These are phyloP conservation scores for Oikopleura vanhoeffeni DNA, from an alignment of 23 tunicate genomes.

Conservation along the genomic window DNA sequence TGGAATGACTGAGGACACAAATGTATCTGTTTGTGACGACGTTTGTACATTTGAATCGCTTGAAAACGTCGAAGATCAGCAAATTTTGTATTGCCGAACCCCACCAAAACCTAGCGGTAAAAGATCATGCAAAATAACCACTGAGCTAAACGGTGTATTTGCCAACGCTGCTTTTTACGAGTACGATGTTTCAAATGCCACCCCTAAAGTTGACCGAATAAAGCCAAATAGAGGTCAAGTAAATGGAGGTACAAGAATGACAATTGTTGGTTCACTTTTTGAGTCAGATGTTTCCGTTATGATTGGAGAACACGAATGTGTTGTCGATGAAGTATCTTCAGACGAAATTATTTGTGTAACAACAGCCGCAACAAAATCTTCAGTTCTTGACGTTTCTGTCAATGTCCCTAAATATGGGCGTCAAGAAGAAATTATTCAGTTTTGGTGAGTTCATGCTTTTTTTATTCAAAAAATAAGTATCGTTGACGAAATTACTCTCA, in stretches of 20 bases:
- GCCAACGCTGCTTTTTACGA: background rate
- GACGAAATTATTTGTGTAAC: background rate
- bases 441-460: too few relatives aligned
- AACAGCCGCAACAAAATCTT: background rate
- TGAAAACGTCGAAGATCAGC: background rate
- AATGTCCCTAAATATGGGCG: background rate
- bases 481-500: too few relatives aligned
- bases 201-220: background rate
- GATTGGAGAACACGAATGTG: background rate
- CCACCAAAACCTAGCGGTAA: background rate
- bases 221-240: constrained; percentile 1
- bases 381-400: background rate
- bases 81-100: background rate
- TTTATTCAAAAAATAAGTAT: too few relatives aligned
- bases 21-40: background rate
- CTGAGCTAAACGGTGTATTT: background rate
- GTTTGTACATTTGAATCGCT: background rate
- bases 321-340: background rate
- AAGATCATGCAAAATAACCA: background rate
- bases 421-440: background rate
- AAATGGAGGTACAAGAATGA: background rate
- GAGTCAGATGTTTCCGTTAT: background rate
- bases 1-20: background rate
- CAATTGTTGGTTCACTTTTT: background rate
- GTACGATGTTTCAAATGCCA: background rate